A percentile compares a stretch with the other conserved stretches of the same genome.
Evolutionary conservation across 1,140 invertebrate species (phyloP).

Genomic region (Dendrolimus kikuchii): DNA sequence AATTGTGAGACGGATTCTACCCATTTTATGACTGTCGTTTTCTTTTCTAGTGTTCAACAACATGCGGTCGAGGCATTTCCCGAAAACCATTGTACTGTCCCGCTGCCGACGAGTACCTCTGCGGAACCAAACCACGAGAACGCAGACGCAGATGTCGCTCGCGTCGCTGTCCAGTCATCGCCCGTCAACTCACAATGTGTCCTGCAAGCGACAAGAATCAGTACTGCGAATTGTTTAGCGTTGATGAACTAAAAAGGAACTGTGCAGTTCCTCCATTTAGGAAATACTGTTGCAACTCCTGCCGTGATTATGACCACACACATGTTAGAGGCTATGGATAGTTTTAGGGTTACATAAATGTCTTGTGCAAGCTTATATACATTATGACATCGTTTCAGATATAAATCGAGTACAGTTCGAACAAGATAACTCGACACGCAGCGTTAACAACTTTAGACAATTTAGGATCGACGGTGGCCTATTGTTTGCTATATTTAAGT

Average conservation of each 20-base stretch:
- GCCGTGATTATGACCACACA: constrained; percentile 26
- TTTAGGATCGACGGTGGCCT: too few relatives aligned
- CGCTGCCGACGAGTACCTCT: constrained; percentile 55
- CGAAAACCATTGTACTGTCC: constrained; percentile 79
- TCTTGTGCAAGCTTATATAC: too few relatives aligned
- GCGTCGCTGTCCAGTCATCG: constrained; percentile 27
- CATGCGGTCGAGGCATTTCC: constrained; percentile 82
- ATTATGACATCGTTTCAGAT: too few relatives aligned
- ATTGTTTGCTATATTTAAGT: too few relatives aligned
- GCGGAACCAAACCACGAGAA: constrained; percentile 67
- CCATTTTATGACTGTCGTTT: too few relatives aligned
- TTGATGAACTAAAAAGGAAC: constrained; percentile 66
- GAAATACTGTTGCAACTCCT: constrained; percentile 73
- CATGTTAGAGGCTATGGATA: constrained; percentile 8
- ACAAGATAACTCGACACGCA: too few relatives aligned
- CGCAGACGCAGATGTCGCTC: constrained; percentile 46
- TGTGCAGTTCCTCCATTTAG: constrained; percentile 73
- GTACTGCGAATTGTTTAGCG: constrained; percentile 52
- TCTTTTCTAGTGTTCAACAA: constrained; percentile 83
- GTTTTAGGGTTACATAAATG: not conserved
- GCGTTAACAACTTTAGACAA: too few relatives aligned
- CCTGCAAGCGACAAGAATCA: constrained; percentile 36
- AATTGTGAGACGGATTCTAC: too few relatives aligned
- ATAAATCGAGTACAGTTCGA: too few relatives aligned
- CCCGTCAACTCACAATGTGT: constrained; percentile 21